Evolutionary conservation across 1,140 invertebrate genomes (phyloP).

Genomic region (Luehdorfia chinensis): DNA sequence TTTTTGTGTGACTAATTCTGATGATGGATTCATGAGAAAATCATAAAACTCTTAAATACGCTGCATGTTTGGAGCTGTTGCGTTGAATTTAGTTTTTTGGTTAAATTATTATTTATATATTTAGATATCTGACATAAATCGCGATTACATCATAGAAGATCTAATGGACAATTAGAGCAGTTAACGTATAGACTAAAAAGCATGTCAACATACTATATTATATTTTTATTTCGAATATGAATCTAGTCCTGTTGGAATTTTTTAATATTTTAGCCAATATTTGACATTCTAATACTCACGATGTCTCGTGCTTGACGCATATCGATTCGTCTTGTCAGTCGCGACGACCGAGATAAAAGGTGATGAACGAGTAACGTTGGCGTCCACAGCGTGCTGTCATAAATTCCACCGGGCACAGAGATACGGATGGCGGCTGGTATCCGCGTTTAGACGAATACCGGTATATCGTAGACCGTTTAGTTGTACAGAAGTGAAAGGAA

Average conservation of each 20-base stretch:
- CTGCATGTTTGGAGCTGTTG: no score
- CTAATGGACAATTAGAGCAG: not conserved
- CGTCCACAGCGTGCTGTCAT: conserved; percentile 70
- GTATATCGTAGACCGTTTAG: conserved; percentile 36
- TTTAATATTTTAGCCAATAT: conserved; percentile 44
- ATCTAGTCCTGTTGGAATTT: conserved; percentile 25
- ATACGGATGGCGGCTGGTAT: conserved; percentile 39
- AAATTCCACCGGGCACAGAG: conserved; percentile 57
- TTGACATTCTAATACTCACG: conserved; percentile 55
- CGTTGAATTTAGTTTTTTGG: no score
- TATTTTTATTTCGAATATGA: not conserved
- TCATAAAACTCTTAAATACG: no score
- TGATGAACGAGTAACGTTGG: conserved; percentile 71
- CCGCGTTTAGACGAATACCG: conserved; percentile 55
- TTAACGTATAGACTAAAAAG: not conserved
- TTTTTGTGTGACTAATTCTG: no score
- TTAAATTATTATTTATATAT: not conserved
- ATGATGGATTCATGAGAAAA: no score
- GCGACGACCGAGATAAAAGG: conserved; percentile 62
- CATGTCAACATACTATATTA: conserved; percentile 5
- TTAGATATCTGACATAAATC: not conserved
- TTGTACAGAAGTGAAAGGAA: conserved; percentile 67
- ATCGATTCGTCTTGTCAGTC: conserved; percentile 72
- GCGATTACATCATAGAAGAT: not conserved
- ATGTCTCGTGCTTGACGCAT: conserved; percentile 71